Conservation (phyloP, 2,797 vertebrate species). For the Neosilurus hyrtlii region DNA sequence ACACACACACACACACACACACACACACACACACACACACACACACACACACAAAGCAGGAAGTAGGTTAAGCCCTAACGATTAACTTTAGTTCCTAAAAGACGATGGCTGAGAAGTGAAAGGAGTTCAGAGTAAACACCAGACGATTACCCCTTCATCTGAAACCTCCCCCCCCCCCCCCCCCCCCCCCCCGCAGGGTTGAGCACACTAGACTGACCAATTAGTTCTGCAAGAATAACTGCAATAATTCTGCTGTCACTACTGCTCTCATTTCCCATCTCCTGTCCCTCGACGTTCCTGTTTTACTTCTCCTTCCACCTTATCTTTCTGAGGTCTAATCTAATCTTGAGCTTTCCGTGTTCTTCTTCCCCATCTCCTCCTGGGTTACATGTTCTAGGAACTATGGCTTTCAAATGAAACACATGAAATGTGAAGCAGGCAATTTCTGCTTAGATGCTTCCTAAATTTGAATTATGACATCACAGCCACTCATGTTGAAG, state of each 20-base stretch:
- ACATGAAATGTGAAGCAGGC: neutral
- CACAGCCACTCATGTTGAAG: neutral
- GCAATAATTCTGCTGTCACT: neutral
- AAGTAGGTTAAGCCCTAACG: neutral
- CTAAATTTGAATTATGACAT: neutral
- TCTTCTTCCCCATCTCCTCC: neutral
- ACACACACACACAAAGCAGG: conserved; percentile 30
- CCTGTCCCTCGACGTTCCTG: neutral
- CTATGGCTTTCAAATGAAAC: neutral
- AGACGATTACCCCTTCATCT: neutral
- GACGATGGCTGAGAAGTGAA: neutral
- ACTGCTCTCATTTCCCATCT: conserved; percentile 16
- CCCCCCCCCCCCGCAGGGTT: neutral
- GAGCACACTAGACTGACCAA: neutral
- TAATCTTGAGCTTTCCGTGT: neutral
- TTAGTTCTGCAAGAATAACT: neutral
- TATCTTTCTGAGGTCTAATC: neutral
- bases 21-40: conserved; percentile 38
- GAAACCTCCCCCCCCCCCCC: neutral
- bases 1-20: conserved; percentile 32
- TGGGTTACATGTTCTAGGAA: neutral
- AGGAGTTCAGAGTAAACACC: neutral
- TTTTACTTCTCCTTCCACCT: neutral
- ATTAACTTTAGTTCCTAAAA: neutral
- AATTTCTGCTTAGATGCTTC: neutral